phyloP scores from a whole-genome alignment of 2,113 vertebrate genomes.

The Alces alces region DNA sequence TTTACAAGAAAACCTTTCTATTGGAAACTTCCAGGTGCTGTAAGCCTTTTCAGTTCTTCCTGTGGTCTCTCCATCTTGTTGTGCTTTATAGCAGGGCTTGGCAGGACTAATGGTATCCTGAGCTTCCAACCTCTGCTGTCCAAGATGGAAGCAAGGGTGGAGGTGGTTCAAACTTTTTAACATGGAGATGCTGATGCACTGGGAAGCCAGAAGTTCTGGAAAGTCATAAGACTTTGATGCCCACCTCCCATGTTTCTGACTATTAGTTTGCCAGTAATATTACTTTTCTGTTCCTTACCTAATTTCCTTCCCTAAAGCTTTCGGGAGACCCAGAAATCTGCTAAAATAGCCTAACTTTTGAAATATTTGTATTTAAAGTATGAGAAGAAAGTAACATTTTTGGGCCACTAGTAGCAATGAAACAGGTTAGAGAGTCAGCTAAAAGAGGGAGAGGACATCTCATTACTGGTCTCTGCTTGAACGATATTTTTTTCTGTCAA shows the following conservation, averaged over 20 bases:
- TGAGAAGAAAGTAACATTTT: not conserved
- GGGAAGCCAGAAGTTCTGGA: not conserved
- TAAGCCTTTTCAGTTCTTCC: not conserved
- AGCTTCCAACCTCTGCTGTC: not conserved
- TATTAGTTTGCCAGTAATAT: not conserved
- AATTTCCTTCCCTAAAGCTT: not conserved
- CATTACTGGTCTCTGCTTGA: not conserved
- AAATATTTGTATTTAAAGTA: not conserved
- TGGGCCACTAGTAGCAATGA: not conserved
- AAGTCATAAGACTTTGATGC: not conserved
- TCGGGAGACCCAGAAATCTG: not conserved
- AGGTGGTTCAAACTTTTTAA: not conserved
- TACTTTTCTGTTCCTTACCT: not conserved
- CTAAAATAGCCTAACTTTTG: not conserved
- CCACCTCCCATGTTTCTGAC: not conserved
- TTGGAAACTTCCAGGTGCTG: conserved; percentile 9
- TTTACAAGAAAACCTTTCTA: conserved; percentile 43
- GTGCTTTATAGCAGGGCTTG: not conserved
- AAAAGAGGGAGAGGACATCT: not conserved
- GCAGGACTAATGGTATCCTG: not conserved
- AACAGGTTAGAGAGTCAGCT: not conserved
- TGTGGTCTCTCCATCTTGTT: not conserved
- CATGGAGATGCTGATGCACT: not conserved
- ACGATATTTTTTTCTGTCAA: not conserved
- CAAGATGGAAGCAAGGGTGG: not conserved